phyloP scores from a whole-genome alignment of 2,888 invertebrate species.

The Eurytoma californica region DNA sequence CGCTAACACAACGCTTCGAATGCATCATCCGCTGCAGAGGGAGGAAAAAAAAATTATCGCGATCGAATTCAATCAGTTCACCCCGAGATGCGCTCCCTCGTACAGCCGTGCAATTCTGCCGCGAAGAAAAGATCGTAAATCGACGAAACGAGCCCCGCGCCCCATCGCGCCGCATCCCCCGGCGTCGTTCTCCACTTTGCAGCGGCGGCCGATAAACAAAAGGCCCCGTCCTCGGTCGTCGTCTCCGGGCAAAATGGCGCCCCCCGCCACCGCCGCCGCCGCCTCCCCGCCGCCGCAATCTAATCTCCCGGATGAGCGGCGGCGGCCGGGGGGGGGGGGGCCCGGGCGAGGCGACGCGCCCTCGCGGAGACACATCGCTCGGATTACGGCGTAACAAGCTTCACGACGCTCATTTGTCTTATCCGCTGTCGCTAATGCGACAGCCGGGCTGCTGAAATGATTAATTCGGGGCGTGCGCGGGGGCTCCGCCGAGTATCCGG shows the following conservation, averaged over 20 bases:
- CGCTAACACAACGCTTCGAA: no score
- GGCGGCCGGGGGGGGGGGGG: constrained; percentile 46
- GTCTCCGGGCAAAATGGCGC: constrained; percentile 44
- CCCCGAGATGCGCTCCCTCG: no score
- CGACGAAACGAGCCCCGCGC: neutral
- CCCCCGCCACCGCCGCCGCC: constrained; percentile 27
- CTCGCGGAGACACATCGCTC: constrained; percentile 49
- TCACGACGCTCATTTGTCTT: constrained; percentile 75
- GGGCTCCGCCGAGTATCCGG: constrained; percentile 25
- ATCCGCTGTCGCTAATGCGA: constrained; percentile 74
- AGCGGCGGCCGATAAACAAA: constrained; percentile 42
- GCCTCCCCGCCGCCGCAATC: constrained; percentile 61
- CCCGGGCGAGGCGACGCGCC: neutral
- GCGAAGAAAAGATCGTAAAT: neutral
- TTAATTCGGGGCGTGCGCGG: constrained; percentile 68
- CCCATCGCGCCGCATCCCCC: neutral
- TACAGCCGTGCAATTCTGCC: no score
- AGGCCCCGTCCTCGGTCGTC: neutral
- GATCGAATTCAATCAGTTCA: no score
- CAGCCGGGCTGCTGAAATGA: constrained; percentile 74
- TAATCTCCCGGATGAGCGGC: constrained; percentile 69
- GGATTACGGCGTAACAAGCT: constrained; percentile 71
- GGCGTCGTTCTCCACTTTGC: constrained; percentile 22
- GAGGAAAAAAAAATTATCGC: no score
- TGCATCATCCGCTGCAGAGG: no score